Conservation (phyloP, 2,888 invertebrate species). For the Eristalis tenax region DNA sequence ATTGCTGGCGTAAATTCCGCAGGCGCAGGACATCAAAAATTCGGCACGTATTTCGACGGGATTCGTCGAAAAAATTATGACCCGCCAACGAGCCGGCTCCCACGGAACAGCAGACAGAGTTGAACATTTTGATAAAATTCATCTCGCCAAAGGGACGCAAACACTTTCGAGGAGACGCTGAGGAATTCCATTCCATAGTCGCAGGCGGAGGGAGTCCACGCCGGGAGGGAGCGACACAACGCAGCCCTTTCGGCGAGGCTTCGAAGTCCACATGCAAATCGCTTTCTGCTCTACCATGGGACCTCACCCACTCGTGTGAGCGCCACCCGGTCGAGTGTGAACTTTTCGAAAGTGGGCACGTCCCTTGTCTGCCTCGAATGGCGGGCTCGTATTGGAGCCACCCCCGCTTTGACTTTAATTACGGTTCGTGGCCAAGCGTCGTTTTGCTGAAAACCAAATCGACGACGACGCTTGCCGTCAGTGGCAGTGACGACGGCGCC, state of each 20-base stretch:
- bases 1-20: slow-evolving; percentile 44
- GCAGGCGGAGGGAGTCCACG: too few relatives aligned
- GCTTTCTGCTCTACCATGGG: background rate
- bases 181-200: background rate
- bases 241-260: background rate
- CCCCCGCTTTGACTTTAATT: slow-evolving; percentile 22
- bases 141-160: slow-evolving; percentile 1
- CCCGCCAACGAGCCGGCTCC: background rate
- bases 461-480: background rate
- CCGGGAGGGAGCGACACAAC: too few relatives aligned
- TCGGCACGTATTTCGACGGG: slow-evolving; percentile 50
- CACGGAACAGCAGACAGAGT: slow-evolving; percentile 36
- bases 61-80: slow-evolving; percentile 58
- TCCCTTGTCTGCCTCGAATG: background rate
- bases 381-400: background rate
- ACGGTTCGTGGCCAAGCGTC: slow-evolving; percentile 45
- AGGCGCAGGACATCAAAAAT: slow-evolving; percentile 38
- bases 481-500: background rate
- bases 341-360: background rate
- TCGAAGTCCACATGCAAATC: background rate
- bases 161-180: background rate
- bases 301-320: background rate
- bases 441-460: slow-evolving; percentile 1
- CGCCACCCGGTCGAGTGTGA: slow-evolving; percentile 5
- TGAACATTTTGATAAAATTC: slow-evolving; percentile 67